Base-by-base conservation (phyloP, 2,113 vertebrate genomes). In the Dicaeum eximium region DNA sequence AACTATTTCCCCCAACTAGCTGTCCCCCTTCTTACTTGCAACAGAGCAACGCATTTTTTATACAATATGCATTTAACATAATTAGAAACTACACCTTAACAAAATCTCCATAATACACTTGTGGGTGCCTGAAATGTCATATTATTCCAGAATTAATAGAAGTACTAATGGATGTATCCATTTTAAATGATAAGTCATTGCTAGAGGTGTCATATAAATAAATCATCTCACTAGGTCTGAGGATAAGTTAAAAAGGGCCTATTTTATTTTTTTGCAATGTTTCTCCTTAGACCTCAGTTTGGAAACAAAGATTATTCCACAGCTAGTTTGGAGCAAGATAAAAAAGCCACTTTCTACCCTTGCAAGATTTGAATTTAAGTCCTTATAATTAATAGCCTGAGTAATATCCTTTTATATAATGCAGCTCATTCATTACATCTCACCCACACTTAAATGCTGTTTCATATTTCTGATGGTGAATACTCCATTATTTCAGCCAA, bases 391-490 rank as follows among this genome's bases (percentile, higher is more conserved):
- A 87, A 70, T 35, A 92, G 70, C 42, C 84, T 58, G 57, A 72
- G 66, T 51, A 80, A 70, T 33, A 51, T 17, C 48, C 47, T 73
- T 91, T 70, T 86, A 70, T 44, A 70, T 58, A 96, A 92, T n/a
- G 22, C 71, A 89, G 57, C 80, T 88, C 84, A 86, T 90, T 95
- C 89, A 94, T 45, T 91, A 69, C 58, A 57, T 66, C 71, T 90
- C 89, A 51, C 91, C 85, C 84, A 86, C 94, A 92, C 81, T 86
- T 88, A 92, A 94, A 85, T 60, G 75, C 44, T 56, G 60, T 53
- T 95, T 92, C 60, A 67, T 88, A 78, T 80, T 95, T 92, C 92
- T 90, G 35, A 86, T 83, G 58, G 75, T 62, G 94, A 92, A 73
- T 77, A 88, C 70, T 66, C 72, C 85, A 62, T 93, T 92, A 92